Conservation (phyloP, 2,888 invertebrate species). For the Rugalucina vietnamica region DNA sequence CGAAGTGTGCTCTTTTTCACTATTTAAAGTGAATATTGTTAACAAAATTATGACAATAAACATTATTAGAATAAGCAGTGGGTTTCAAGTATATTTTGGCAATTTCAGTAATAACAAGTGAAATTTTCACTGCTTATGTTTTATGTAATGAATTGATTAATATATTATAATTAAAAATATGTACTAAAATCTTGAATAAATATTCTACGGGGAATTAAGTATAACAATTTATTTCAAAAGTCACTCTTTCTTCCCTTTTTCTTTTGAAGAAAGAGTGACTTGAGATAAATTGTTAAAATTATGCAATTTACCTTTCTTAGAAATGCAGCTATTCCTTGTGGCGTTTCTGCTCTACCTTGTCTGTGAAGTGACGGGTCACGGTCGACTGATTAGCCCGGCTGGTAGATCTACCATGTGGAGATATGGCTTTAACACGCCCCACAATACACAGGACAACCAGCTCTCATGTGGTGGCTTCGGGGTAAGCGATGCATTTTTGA, state of each 20-base stretch:
- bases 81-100: too few relatives aligned
- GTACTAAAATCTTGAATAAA: too few relatives aligned
- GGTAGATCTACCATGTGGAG: conserved; percentile 97
- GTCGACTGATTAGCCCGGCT: conserved; percentile 95
- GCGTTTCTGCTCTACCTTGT: background rate
- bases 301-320: background rate
- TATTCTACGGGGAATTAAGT: too few relatives aligned
- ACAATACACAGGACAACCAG: conserved; percentile 96
- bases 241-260: background rate
- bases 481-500: too few relatives aligned
- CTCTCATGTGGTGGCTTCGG: conserved; percentile 96
- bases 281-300: background rate
- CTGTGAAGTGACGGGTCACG: conserved; percentile 82
- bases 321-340: background rate
- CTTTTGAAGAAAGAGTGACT: background rate
- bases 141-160: too few relatives aligned
- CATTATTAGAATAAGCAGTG: too few relatives aligned
- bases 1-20: too few relatives aligned
- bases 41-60: too few relatives aligned
- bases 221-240: background rate
- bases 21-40: too few relatives aligned
- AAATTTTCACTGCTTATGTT: too few relatives aligned
- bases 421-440: conserved; percentile 95
- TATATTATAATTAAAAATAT: too few relatives aligned
- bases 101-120: too few relatives aligned